These are phyloP conservation scores for Zaprionus gabonicus DNA, from an alignment of 1,140 invertebrate species.

Conservation along the genomic window DNA sequence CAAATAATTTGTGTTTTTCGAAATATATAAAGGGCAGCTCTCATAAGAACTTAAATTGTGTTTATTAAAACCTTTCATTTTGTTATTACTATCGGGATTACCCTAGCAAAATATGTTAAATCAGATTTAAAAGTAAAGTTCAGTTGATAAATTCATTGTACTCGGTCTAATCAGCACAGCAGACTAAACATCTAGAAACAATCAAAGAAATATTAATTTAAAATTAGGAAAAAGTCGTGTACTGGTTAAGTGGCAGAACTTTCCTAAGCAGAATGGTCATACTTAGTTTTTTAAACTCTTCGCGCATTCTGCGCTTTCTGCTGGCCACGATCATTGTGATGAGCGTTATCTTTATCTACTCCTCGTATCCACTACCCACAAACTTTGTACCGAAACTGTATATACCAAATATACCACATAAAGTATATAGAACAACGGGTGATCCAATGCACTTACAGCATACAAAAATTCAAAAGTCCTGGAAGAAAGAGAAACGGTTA, in stretches of 20 bases:
- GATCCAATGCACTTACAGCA: neutral
- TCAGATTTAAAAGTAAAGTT: neutral
- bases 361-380: neutral
- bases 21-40: conserved; percentile 17
- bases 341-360: neutral
- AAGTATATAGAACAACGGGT: neutral
- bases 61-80: conserved; percentile 4
- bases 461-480: neutral
- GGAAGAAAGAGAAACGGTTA: neutral
- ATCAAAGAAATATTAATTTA: neutral
- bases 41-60: conserved; percentile 23
- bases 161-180: neutral
- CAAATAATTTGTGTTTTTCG: conserved; percentile 35
- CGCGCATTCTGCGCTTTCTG: conserved; percentile 1
- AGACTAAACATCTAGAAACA: neutral
- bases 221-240: neutral
- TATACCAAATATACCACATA: neutral
- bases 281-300: neutral
- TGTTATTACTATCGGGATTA: neutral
- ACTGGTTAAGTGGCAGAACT: neutral
- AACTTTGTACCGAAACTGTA: neutral
- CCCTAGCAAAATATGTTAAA: neutral
- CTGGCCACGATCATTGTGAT: conserved; percentile 1
- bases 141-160: neutral
- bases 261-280: neutral